These are phyloP conservation scores for Philereme vetulata DNA, from an alignment of 2,888 invertebrate species.

Conservation along the genomic window DNA sequence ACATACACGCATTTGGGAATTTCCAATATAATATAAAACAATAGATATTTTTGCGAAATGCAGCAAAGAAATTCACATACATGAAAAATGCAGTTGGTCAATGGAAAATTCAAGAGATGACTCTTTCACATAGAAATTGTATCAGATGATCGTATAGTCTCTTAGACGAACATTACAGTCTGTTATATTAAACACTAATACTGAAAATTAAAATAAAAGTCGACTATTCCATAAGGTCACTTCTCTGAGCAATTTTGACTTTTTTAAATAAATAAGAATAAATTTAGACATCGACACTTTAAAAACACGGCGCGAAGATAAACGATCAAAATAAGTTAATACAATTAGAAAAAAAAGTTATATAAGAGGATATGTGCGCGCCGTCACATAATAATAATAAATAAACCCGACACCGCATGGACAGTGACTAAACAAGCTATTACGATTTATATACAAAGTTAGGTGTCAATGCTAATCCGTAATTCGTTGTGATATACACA, in stretches of 20 bases:
- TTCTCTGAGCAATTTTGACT: conserved; percentile 57
- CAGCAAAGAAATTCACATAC: conserved; percentile 34
- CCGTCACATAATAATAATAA: conserved; percentile 26
- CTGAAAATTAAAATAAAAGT: conserved; percentile 34
- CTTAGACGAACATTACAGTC: conserved; percentile 18
- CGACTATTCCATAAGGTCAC: conserved; percentile 54
- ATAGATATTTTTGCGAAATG: conserved; percentile 55
- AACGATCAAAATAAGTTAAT: conserved; percentile 21
- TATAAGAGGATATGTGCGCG: conserved; percentile 33
- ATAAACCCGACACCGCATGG: conserved; percentile 48
- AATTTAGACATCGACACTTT: conserved; percentile 21
- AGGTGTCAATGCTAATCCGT: conserved; percentile 42
- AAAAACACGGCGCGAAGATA: conserved; percentile 15
- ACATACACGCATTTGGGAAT: conserved; percentile 40
- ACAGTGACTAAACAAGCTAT: conserved; percentile 52
- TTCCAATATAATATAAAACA: conserved; percentile 54
- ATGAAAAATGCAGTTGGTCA: conserved; percentile 40
- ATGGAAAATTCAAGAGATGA: conserved; percentile 33
- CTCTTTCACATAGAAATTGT: conserved; percentile 25
- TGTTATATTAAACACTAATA: conserved; percentile 31
- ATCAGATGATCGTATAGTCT: conserved; percentile 28
- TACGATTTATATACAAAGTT: conserved; percentile 61
- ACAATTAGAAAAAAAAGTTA: not conserved
- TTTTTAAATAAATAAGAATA: conserved; percentile 9
- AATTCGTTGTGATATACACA: conserved; percentile 76